Evolutionary conservation across 2,888 invertebrate species (phyloP).

Genomic region (Caenorhabditis panamensis): DNA sequence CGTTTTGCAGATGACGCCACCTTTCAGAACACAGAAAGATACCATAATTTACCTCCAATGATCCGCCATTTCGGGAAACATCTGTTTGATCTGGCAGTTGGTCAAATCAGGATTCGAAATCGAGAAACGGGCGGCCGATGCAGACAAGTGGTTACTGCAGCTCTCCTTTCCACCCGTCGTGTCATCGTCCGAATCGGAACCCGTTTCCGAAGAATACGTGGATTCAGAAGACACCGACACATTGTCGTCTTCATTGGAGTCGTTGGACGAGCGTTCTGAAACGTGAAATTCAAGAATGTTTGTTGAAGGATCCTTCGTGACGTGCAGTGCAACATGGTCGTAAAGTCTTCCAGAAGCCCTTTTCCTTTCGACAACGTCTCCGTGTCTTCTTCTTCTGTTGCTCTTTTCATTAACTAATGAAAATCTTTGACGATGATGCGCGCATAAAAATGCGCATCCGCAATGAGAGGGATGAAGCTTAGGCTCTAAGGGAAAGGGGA

Average conservation of each 20-base stretch:
- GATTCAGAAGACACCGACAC: constrained; percentile 47
- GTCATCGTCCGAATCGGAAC: constrained; percentile 40
- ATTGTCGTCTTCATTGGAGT: constrained; percentile 54
- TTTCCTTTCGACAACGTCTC: no score
- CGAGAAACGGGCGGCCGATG: constrained; percentile 65
- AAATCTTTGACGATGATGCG: constrained; percentile 51
- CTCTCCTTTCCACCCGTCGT: constrained; percentile 15
- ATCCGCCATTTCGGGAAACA: constrained; percentile 79
- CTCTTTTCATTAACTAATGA: constrained; percentile 60
- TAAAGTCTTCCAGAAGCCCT: constrained; percentile 26
- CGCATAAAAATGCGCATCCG: constrained; percentile 60
- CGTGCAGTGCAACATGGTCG: constrained; percentile 17
- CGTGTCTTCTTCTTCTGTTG: constrained; percentile 32
- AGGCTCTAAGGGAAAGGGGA: constrained; percentile 15
- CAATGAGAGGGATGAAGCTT: constrained; percentile 47
- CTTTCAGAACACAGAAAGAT: not conserved
- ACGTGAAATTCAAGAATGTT: constrained; percentile 13
- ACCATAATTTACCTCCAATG: constrained; percentile 77
- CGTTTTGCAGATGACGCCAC: constrained; percentile 29
- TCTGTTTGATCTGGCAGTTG: constrained; percentile 73
- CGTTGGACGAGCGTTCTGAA: constrained; percentile 55
- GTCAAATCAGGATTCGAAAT: constrained; percentile 79
- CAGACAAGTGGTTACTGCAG: constrained; percentile 40
- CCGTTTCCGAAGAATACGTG: constrained; percentile 42
- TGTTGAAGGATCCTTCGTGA: constrained; percentile 3